Base-by-base conservation (phyloP, 2,113 vertebrate species). In the Tiliqua scincoides region DNA sequence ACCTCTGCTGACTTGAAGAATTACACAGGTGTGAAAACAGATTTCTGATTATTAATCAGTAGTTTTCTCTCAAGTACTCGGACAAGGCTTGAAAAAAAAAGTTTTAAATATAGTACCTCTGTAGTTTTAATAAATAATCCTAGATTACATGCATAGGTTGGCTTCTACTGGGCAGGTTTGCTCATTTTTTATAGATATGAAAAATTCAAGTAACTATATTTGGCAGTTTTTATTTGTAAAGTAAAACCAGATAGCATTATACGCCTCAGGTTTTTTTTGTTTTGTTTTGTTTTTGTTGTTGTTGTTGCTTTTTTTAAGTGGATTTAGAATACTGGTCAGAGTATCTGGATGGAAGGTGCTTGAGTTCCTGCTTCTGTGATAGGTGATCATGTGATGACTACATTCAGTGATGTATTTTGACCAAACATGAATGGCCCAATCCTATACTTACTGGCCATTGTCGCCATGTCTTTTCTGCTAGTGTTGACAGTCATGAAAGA, bases 1-100 rank as follows among this genome's bases (percentile, higher is more conserved):
- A 82, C 75, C 78, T 48, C 80, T 80, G 88, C 68, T 88, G 89
- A 89, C 89, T 90, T 89, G 32, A 82, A 14, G 35, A 73, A 73
- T 70, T 93, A 84, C 21, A 0, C 59, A 83, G 1, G 74, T 93
- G 54, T 84, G 75, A 88, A n/a, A 74, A 73, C 1, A 0, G 85
- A 87, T 86, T 59, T 74, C 91, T 65, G 63, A 23, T 84, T 82
- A 59, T n/a, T 78, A 71, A 79, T 82, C 90, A 12, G 71, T 83
- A 35, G 17, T 84, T 83, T 85, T 68, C 72, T 88, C n/a, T 72
- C 17, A 65, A 63, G 32, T 78, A 70, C 37, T 59, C 32, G 71
- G 25, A 54, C 73, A 71, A 73, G 75, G 62, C 48, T 79, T 79
- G 40, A 40, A 83, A 87, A 70, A 27, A 63, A 82, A 18, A 57